phyloP scores from a whole-genome alignment of 2,888 invertebrate genomes.

The Eupsilia transversa region DNA sequence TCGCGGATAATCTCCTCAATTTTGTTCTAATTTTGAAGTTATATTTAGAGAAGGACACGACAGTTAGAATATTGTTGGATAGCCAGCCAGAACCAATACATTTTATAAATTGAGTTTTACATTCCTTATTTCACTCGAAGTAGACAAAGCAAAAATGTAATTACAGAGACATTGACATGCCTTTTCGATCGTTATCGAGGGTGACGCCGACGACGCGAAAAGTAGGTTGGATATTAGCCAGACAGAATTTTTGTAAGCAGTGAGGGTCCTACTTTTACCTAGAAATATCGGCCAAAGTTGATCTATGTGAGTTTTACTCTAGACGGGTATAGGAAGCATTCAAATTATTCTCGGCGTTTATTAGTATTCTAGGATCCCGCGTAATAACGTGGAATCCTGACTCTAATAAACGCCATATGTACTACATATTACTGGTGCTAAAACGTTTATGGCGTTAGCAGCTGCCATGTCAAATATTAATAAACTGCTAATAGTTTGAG shows the following conservation, averaged over 20 bases:
- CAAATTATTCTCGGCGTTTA: constrained; percentile 14
- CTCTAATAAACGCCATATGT: constrained; percentile 6
- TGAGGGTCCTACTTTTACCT: constrained; percentile 1
- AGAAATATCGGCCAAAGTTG: constrained; percentile 10
- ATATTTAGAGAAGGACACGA: not conserved
- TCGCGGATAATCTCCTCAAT: not conserved
- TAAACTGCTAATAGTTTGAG: not conserved
- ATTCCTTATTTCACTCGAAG: constrained; percentile 7
- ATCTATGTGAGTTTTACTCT: constrained; percentile 10
- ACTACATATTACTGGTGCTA: constrained; percentile 14
- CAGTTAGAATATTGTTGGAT: not conserved
- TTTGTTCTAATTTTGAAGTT: not conserved
- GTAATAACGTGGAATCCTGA: constrained; percentile 13
- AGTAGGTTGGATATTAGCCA: constrained; percentile 23
- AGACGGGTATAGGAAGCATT: constrained; percentile 11
- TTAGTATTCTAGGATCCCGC: constrained; percentile 12
- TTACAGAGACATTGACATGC: constrained; percentile 40
- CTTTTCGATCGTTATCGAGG: constrained; percentile 32
- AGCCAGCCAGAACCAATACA: not conserved
- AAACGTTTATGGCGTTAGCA: constrained; percentile 22
- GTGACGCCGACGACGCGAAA: constrained; percentile 23
- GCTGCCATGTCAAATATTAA: constrained; percentile 13
- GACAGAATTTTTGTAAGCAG: constrained; percentile 23
- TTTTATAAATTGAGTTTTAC: constrained; percentile 17
- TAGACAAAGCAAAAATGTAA: constrained; percentile 45